phyloP scores from a whole-genome alignment of 2,113 vertebrate species.

The Actinemys pallida region DNA sequence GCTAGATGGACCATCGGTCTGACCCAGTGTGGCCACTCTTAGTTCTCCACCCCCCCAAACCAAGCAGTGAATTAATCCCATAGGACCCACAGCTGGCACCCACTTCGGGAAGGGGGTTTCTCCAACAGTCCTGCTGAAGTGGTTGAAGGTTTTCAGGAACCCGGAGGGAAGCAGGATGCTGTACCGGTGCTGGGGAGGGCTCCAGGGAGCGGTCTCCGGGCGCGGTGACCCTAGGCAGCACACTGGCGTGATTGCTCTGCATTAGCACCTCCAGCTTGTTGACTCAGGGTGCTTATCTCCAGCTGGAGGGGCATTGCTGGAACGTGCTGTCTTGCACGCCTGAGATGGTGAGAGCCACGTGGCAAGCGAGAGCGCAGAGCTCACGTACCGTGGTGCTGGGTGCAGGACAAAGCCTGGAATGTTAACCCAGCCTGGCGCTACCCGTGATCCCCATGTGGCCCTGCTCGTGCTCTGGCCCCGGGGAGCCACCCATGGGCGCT shows the following conservation, averaged over 20 bases:
- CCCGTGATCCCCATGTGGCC: too few relatives aligned
- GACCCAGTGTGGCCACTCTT: background rate
- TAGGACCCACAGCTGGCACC: background rate
- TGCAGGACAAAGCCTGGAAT: background rate
- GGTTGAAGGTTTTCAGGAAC: too few relatives aligned
- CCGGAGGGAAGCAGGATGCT: too few relatives aligned
- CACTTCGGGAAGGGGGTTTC: background rate
- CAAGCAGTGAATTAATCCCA: background rate
- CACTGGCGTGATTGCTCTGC: background rate
- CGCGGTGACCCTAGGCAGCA: background rate
- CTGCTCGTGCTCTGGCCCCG: too few relatives aligned
- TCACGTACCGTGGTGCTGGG: background rate
- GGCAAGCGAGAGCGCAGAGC: too few relatives aligned
- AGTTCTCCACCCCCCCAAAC: background rate
- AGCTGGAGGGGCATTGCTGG: background rate
- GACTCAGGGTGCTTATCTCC: background rate
- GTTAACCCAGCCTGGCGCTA: background rate
- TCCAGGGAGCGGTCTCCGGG: too few relatives aligned
- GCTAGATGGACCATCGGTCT: background rate
- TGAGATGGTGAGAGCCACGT: background rate
- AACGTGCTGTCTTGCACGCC: too few relatives aligned
- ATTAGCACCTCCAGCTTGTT: background rate
- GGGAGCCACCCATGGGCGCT: too few relatives aligned
- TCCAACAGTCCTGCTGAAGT: background rate
- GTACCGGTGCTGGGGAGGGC: too few relatives aligned